These are phyloP conservation scores for Tenthredo scrophulariae DNA, from an alignment of 2,888 invertebrate species.

Conservation along the genomic window DNA sequence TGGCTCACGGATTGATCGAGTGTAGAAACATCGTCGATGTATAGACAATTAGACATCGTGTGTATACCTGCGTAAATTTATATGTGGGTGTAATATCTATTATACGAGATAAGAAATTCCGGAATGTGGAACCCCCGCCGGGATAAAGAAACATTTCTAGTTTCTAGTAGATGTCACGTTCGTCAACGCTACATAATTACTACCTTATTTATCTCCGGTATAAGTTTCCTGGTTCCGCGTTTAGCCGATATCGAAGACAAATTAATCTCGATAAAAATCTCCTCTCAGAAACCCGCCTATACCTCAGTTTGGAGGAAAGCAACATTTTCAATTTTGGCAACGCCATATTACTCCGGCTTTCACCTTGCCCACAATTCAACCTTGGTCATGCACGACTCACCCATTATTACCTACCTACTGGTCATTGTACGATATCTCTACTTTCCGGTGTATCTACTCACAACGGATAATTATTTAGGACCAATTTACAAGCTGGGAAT, in stretches of 20 bases:
- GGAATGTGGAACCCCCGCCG: constrained; percentile 31
- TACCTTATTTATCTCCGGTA: not conserved
- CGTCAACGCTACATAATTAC: constrained; percentile 23
- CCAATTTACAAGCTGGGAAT: not conserved
- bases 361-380: constrained; percentile 14
- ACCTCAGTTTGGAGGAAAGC: constrained; percentile 14
- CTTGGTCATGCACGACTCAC: constrained; percentile 23
- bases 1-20: constrained; percentile 26
- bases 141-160: constrained; percentile 3
- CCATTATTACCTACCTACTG: not conserved
- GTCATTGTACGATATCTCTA: constrained; percentile 6
- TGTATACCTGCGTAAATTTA: not conserved
- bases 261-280: constrained; percentile 29
- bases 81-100: not conserved
- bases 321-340: constrained; percentile 17
- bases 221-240: constrained; percentile 46
- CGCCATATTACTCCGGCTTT: not conserved
- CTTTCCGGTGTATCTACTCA: not conserved
- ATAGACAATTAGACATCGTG: too few species aligned
- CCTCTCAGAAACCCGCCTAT: not conserved
- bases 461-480: not conserved
- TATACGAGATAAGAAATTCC: constrained; percentile 22
- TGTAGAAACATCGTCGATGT: not conserved
- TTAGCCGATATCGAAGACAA: not conserved
- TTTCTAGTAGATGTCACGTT: constrained; percentile 3